Conservation (phyloP, 23 tunicate genomes). For the Botrylloides violaceus region DNA sequence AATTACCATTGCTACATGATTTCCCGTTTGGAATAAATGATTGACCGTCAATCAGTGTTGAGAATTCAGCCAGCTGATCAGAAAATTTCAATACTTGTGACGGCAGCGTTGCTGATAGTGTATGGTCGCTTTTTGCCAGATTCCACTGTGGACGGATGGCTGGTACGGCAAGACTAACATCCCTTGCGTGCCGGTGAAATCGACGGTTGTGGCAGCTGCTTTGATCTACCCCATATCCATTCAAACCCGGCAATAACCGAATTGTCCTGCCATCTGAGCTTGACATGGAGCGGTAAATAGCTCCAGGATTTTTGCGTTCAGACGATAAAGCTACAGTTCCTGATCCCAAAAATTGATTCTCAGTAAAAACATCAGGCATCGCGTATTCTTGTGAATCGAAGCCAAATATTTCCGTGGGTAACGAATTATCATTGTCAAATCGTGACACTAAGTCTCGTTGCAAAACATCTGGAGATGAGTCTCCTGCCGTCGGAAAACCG, state of each 20-base stretch:
- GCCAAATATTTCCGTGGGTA: neutral
- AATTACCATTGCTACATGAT: neutral
- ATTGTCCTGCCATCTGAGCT: conserved; percentile 29
- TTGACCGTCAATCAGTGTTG: neutral
- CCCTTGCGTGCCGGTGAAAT: conserved; percentile 54
- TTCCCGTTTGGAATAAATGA: neutral
- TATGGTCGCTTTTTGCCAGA: conserved; percentile 6
- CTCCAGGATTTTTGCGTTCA: conserved; percentile 1
- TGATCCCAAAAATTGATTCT: neutral
- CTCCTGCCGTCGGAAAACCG: neutral
- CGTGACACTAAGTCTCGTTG: neutral
- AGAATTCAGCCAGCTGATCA: neutral
- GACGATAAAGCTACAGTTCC: neutral
- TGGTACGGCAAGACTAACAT: conserved; percentile 67
- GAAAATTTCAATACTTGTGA: conserved; percentile 15
- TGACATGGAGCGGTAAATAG: conserved; percentile 28
- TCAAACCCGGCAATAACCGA: neutral
- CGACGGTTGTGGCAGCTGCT: conserved; percentile 16
- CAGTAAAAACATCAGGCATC: conserved; percentile 15
- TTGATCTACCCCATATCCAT: neutral
- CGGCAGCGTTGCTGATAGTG: conserved; percentile 13
- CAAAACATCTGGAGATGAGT: conserved; percentile 5
- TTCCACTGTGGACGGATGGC: conserved; percentile 13
- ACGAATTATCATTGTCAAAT: neutral
- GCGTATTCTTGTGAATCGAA: conserved; percentile 9